Conservation (phyloP, 2,113 vertebrate species). For the Aptenodytes forsteri region DNA sequence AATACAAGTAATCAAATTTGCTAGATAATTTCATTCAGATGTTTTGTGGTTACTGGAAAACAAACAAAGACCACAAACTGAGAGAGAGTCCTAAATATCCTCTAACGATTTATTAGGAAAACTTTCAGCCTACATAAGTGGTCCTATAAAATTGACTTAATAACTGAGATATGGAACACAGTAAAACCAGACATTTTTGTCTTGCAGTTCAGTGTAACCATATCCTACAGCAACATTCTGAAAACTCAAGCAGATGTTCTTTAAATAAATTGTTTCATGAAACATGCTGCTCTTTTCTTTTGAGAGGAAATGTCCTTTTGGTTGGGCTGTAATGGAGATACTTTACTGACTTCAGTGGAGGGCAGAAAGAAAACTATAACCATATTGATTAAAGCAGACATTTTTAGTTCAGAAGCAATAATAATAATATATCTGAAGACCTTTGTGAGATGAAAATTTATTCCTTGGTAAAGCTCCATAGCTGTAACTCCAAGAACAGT, state of each 20-base stretch:
- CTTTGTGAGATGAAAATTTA: background rate
- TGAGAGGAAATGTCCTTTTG: background rate
- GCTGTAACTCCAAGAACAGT: background rate
- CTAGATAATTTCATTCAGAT: slow-evolving; percentile 56
- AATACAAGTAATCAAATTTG: slow-evolving; percentile 49
- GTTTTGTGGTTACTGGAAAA: slow-evolving; percentile 62
- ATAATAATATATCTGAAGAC: background rate
- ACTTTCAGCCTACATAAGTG: slow-evolving; percentile 46
- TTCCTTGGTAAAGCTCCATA: background rate
- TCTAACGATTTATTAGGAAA: slow-evolving; percentile 58
- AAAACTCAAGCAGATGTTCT: slow-evolving; percentile 58
- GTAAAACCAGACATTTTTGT: slow-evolving; percentile 55
- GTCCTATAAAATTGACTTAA: slow-evolving; percentile 45
- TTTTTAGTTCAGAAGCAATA: background rate
- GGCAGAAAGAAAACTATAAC: background rate
- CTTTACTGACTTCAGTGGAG: background rate
- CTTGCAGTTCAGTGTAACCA: slow-evolving; percentile 27
- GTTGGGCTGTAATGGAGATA: background rate
- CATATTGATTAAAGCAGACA: background rate
- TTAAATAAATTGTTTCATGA: slow-evolving; percentile 48
- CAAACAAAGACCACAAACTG: slow-evolving; percentile 54
- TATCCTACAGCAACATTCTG: slow-evolving; percentile 43
- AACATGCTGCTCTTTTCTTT: slow-evolving; percentile 10
- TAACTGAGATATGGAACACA: slow-evolving; percentile 29
- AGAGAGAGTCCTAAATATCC: slow-evolving; percentile 32